phyloP scores from a whole-genome alignment of 2,113 vertebrate species.

The Callipepla squamata region DNA sequence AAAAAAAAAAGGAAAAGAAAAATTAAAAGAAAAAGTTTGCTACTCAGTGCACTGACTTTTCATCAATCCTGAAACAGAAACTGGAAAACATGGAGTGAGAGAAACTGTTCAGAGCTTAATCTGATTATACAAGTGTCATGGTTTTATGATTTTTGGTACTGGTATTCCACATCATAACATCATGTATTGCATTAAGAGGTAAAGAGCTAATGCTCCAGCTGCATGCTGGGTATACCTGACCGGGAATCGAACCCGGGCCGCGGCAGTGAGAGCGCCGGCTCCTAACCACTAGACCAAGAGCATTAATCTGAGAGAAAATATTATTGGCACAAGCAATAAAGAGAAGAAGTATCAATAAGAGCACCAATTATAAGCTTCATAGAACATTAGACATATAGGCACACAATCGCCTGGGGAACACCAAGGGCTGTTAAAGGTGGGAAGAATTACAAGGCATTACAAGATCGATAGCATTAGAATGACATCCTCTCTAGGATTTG shows the following conservation, averaged over 20 bases:
- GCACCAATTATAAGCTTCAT: background rate
- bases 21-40: background rate
- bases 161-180: no score
- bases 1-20: background rate
- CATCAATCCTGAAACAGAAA: background rate
- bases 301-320: background rate
- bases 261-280: constrained; percentile 87
- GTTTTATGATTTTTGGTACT: no score
- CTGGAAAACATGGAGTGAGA: background rate
- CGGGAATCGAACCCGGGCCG: constrained; percentile 87
- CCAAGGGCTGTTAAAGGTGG: background rate
- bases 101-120: background rate
- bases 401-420: background rate
- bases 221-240: constrained; percentile 64
- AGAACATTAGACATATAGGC: background rate
- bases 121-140: background rate
- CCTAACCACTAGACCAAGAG: constrained; percentile 84
- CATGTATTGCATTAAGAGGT: no score
- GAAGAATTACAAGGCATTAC: background rate
- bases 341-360: background rate
- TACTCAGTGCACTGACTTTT: background rate
- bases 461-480: background rate
- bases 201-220: no score
- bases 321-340: background rate
- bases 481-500: background rate